Evolutionary conservation across 2,113 vertebrate genomes (phyloP), one percentile per base, ranked within the genome.

Genomic region (Siniperca knerii): DNA sequence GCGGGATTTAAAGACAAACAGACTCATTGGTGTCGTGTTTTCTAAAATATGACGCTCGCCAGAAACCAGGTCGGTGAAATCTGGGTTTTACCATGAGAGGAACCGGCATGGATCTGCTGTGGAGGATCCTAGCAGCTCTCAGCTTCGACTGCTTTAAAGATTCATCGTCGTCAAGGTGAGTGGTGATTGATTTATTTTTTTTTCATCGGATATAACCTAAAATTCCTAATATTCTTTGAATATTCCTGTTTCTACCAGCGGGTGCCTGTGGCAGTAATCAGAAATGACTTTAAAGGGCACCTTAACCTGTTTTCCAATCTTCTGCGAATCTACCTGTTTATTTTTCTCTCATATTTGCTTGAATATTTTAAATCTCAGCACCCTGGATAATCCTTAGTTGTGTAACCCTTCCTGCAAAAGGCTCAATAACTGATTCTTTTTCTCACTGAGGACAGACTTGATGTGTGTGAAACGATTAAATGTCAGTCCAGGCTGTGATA

Each of bases 61-160:
- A 80, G 68, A 80, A 78, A n/a, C 10, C 84, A 79, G 71, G 48
- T 79, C 70, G 60, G 42, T 61, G 86, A 69, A 0, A 52, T 78
- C 4, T 29, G 65, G 60, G 42, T 46, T 5, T 18, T 77, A 85
- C 25, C 89, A 95, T 95, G 95, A 94, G 85, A 92, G 81, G 72
- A 82, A 42, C 71, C 81, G 84, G 90, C 71, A 94, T 95, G 95
- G 95, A 95, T 25, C 92, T 96, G 90, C 87, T 96, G 23, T 96
- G 95, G 95, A 96, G 95, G 85, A 94, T 96, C 84, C 88, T 95
- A 0, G 93, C 95, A 1, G 95, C 95, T 6, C 79, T 96, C 81
- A 94, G 95, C 89, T 92, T 96, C 85, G 95, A 95, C 86, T 96
- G 96, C 89, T 93, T 94, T 50, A 96, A 92, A 85, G 90, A 92